phyloP scores from a whole-genome alignment of 92 coral and sea anemone species.

The Porites evermanni region DNA sequence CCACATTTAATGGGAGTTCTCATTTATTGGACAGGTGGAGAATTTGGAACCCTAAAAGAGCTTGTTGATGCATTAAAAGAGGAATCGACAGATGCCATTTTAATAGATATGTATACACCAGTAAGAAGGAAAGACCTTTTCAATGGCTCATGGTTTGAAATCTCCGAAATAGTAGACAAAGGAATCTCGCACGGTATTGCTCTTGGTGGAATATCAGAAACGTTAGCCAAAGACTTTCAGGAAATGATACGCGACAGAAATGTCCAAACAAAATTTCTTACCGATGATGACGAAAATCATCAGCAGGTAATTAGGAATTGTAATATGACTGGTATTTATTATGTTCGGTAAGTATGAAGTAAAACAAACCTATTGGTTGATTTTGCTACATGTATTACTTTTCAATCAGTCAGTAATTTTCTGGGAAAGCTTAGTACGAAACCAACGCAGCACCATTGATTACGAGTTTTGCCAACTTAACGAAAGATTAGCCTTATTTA shows the following conservation, averaged over 20 bases:
- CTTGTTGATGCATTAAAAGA: neutral
- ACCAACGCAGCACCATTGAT: too few species aligned
- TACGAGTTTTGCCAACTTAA: too few species aligned
- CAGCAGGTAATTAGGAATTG: neutral
- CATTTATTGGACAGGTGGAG: neutral
- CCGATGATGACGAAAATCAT: neutral
- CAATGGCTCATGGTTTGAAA: conserved; percentile 17
- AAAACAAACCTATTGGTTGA: too few species aligned
- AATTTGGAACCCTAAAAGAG: neutral
- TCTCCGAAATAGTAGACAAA: conserved; percentile 20
- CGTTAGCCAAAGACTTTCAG: neutral
- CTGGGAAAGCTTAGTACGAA: too few species aligned
- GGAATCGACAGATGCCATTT: neutral
- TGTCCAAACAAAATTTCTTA: conserved; percentile 18
- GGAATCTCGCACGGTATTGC: conserved; percentile 27
- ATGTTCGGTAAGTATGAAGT: too few species aligned
- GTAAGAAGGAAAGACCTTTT: conserved; percentile 27
- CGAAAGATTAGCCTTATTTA: neutral
- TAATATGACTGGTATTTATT: too few species aligned
- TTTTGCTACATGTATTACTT: too few species aligned
- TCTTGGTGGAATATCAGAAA: neutral
- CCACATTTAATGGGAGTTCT: neutral
- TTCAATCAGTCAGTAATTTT: too few species aligned
- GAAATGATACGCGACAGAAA: conserved; percentile 7
- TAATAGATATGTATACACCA: conserved; percentile 24